A percentile compares a stretch with the other conserved stretches of the same genome.
Evolutionary conservation across 2,113 vertebrate species (phyloP).

Genomic region (Lonchura striata): DNA sequence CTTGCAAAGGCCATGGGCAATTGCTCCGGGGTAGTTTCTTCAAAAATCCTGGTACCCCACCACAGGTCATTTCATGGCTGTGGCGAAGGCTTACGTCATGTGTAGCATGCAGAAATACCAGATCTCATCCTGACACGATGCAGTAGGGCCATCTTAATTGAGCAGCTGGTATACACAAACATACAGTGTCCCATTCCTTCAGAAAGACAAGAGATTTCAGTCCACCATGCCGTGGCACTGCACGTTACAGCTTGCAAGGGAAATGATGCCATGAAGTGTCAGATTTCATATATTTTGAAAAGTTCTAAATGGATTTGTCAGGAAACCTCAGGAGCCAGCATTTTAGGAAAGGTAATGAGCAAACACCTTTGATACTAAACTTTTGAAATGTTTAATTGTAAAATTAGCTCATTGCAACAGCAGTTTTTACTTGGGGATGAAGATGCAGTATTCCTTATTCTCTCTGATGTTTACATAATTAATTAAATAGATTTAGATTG

Average conservation of each 20-base stretch:
- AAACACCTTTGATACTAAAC: conserved; percentile 33
- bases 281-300: not conserved
- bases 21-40: not conserved
- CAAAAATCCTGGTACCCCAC: conserved; percentile 14
- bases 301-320: not conserved
- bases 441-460: conserved; percentile 73
- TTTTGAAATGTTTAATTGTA: conserved; percentile 45
- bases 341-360: not conserved
- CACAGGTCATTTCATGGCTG: not conserved
- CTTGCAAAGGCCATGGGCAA: not conserved
- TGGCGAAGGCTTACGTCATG: not conserved
- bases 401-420: conserved; percentile 44
- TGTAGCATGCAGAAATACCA: not conserved
- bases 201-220: conserved; percentile 15
- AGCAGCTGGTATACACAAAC: not conserved
- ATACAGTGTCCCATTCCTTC: not conserved
- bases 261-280: conserved; percentile 1
- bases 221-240: not conserved
- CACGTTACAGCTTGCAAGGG: not conserved
- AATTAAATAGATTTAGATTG: conserved; percentile 49
- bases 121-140: not conserved
- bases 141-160: not conserved
- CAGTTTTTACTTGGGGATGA: conserved; percentile 28
- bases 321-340: not conserved
- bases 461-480: conserved; percentile 58